These are phyloP conservation scores for Chloroceryle inda DNA, from an alignment of 2,797 vertebrate species.

Conservation along the genomic window DNA sequence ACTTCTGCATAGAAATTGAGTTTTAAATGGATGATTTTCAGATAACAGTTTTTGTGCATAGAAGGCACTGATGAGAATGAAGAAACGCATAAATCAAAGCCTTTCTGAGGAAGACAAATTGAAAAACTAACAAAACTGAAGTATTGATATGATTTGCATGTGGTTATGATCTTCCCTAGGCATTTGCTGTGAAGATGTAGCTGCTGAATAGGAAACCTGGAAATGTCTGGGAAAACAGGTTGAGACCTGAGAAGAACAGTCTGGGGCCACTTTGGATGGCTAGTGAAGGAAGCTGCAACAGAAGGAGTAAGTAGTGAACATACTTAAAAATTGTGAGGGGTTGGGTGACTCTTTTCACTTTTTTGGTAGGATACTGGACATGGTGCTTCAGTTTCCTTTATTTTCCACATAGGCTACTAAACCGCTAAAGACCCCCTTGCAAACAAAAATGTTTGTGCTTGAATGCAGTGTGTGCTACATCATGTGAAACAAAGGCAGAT, in stretches of 20 bases:
- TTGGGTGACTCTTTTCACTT: rapidly evolving
- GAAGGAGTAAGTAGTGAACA: not conserved
- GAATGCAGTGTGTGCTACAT: not conserved
- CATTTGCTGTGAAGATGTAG: not conserved
- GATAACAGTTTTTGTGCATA: not conserved
- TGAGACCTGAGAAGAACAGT: not conserved
- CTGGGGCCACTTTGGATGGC: not conserved
- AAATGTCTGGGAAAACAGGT: not conserved
- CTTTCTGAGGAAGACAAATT: not conserved
- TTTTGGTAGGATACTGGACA: not conserved
- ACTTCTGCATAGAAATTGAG: not conserved
- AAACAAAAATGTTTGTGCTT: not conserved
- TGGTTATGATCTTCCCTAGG: not conserved
- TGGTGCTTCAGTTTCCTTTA: not conserved
- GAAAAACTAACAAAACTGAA: not conserved
- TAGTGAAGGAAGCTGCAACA: not conserved
- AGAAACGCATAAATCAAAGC: not conserved
- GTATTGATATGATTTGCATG: not conserved
- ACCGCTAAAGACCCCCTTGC: rapidly evolving
- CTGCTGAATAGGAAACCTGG: not conserved
- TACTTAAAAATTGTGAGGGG: not conserved
- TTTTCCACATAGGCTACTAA: rapidly evolving
- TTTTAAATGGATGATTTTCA: not conserved
- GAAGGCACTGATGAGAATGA: not conserved
- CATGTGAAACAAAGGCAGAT: not conserved